Percentiles rank a stretch among this genome's conserved stretches.
These are phyloP conservation scores for Aspidoscelis tigris DNA, from an alignment of 2,113 vertebrate species.

Conservation along the genomic window DNA sequence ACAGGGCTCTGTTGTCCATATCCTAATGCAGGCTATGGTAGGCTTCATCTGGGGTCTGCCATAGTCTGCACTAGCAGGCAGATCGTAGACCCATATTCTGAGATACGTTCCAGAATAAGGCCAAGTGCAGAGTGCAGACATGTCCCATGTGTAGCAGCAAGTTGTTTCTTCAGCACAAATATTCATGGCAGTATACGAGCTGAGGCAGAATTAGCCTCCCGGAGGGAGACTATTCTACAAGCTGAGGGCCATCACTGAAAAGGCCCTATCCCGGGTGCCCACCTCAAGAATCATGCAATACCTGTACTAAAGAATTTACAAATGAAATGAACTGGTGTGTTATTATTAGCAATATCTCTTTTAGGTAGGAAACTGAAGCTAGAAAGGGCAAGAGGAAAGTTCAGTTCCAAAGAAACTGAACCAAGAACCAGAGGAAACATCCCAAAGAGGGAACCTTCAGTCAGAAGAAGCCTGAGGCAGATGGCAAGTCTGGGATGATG, in stretches of 20 bases:
- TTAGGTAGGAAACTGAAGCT: too few species aligned
- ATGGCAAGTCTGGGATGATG: background rate
- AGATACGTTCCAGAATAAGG: too few species aligned
- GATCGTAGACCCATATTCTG: too few species aligned
- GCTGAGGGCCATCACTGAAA: background rate
- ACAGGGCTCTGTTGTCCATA: too few species aligned
- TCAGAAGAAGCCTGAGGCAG: background rate
- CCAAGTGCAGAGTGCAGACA: too few species aligned
- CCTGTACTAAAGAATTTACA: too few species aligned
- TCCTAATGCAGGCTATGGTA: too few species aligned
- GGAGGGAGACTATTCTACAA: background rate
- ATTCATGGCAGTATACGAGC: background rate
- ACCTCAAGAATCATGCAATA: background rate
- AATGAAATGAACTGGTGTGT: background rate
- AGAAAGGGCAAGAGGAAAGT: background rate
- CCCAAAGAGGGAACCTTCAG: background rate
- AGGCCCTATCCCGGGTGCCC: too few species aligned
- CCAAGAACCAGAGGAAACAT: background rate
- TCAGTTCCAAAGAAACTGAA: background rate
- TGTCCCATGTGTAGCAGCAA: too few species aligned
- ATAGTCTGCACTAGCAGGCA: too few species aligned
- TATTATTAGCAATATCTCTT: background rate
- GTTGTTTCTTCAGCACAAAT: background rate
- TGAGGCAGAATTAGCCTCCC: background rate
- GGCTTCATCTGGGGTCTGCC: too few species aligned